Base-by-base conservation (phyloP, 2,888 invertebrate genomes). In the Taenaris catops region DNA sequence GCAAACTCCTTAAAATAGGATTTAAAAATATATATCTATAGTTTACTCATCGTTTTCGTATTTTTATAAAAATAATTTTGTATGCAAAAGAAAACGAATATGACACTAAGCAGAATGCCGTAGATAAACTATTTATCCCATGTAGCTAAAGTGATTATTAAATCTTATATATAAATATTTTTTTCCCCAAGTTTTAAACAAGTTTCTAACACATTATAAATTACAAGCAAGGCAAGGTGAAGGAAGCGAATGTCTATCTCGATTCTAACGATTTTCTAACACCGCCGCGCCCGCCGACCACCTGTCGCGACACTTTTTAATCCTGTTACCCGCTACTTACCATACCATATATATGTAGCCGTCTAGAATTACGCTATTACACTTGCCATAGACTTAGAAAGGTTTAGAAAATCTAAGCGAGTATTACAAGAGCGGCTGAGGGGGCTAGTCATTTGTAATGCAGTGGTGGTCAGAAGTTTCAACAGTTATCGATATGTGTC, bases 241-340 rank as follows among this genome's bases (percentile, higher is more conserved):
- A 45, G 45, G 47, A 47, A 40, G 45, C 37, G 19, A 25, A 17
- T 34, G 31, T 19, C 36, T 34, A 34, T 39, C 8, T 23, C 12
- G 34, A 39, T 44, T 37, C 81, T 79, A 81, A 76, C 72, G 62
- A 64, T 58, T 61, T 73, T 79, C 83, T 81, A 80, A 78, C 51
- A 41, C 41, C 40, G 65, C 69, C 67, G 64, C 56, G 19, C 7
- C 7, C 31, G 31, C 31, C 60, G 64, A 70, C 69, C 80, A 78
- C 76, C 81, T 79, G 81, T 66, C 69, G 64, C 64, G 63, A 64
- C 45, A 58, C 65, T 78, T 79, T 84, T 81, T 80, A 80, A 81
- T 83, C 81, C 75, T 71, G 68, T 84, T 79, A 75, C 72, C 68
- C 68, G 65, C 83, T 79, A 76, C 75, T 70, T 70, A 69, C 75